phyloP scores from a whole-genome alignment of 2,113 vertebrate species.

The Bubo bubo region DNA sequence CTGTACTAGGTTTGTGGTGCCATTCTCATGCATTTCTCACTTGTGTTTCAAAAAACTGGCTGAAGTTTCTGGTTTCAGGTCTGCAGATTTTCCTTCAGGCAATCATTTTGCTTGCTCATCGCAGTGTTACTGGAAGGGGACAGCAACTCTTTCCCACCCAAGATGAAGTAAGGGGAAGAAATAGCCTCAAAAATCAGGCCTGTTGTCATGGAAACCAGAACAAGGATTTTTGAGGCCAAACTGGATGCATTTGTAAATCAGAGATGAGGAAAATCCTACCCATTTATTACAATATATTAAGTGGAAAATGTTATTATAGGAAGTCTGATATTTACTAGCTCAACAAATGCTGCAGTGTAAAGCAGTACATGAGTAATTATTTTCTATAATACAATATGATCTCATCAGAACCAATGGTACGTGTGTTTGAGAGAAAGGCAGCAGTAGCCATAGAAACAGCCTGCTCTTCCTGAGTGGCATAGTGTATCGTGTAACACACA shows the following conservation, averaged over 20 bases:
- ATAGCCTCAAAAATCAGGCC: conserved; percentile 15
- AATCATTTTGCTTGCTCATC: neutral
- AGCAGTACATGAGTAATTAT: neutral
- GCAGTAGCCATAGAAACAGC: conserved; percentile 61
- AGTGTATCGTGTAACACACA: neutral
- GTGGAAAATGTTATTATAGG: neutral
- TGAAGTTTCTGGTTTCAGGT: neutral
- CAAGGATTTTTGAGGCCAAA: conserved; percentile 3
- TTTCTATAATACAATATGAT: neutral
- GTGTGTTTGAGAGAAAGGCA: neutral
- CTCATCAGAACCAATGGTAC: neutral
- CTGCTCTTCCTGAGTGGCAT: neutral
- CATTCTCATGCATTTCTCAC: neutral
- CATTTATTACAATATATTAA: neutral
- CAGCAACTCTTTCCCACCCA: neutral
- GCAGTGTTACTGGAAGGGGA: neutral
- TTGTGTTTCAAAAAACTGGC: neutral
- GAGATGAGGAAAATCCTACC: neutral
- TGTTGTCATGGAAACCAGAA: conserved; percentile 62
- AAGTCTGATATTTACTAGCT: neutral
- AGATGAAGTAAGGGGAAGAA: conserved; percentile 7
- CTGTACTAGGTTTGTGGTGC: neutral
- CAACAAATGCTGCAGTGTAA: neutral
- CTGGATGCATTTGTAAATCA: neutral
- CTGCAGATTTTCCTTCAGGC: neutral